Base-by-base conservation (phyloP, 64 coral and sea anemone species). In the Pocillopora verrucosa region DNA sequence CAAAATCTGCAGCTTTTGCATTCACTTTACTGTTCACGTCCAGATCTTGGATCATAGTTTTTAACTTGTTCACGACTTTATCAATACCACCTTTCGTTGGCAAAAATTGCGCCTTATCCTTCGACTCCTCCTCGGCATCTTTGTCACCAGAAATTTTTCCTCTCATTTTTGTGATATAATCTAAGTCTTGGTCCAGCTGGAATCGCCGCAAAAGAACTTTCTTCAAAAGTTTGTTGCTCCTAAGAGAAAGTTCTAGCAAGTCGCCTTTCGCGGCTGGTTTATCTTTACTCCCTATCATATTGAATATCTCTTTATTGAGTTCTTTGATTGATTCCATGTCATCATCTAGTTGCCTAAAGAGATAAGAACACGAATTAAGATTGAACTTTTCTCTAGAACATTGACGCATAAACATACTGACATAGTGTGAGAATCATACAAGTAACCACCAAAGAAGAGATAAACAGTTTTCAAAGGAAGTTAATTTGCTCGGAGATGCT, bases 121-220 rank as follows among this genome's bases (percentile, higher is more conserved):
- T 70, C 58, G 70, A 34, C 30, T 59, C 88, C 19, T 59, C 88
- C 19, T 38, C 38, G 16, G 65, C 75, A 0, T 86, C 69, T 58
- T 76, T 34, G 22, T 14, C 24, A 45, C 74, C 73, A 16, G 88
- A 82, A 16, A 93, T 64, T 11, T 94, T 80, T 0, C 87, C 59
- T 19, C 88, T 86, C 37, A 97, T 93, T 74, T 87, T 78, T 36
- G 76, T 90, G 60, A 97, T 97, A 67, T 76, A 63, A 67, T 73
- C 60, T 62, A 93, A 87, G 9, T 97, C 95, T 60, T 91, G 73
- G 24, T 97, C 95, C 37, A 97, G 92, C 89, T 93, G 89, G 45
- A 89, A 82, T 58, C 95, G 93, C n/a, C 92, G 77, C 60, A 45
- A 67, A 14, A 93, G 72, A 16, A 97, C 62, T 51, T 64, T 90